Percentiles rank a stretch among this genome's conserved stretches.
Conservation (phyloP, 2,113 vertebrate species). For the Damaliscus lunatus region DNA sequence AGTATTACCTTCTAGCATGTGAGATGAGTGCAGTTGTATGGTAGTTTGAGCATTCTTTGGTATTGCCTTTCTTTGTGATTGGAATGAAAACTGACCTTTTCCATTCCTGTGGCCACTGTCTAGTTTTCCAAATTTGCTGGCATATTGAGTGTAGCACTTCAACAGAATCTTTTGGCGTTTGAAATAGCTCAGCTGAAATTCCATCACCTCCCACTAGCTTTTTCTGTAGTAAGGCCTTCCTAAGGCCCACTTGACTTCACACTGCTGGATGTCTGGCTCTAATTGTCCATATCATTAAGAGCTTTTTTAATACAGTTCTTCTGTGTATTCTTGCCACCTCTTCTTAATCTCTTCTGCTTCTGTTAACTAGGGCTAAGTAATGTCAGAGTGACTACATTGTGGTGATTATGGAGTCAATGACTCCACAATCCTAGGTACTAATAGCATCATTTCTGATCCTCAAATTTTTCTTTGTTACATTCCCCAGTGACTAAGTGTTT, state of each 20-base stretch:
- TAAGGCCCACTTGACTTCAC: not conserved
- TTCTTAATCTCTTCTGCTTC: not conserved
- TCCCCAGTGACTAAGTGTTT: not conserved
- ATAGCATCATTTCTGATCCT: not conserved
- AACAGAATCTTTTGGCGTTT: not conserved
- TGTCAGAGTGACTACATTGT: not conserved
- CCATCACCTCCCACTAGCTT: not conserved
- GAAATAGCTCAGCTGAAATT: not conserved
- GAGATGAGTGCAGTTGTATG: not conserved
- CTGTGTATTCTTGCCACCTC: not conserved
- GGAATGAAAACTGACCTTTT: not conserved
- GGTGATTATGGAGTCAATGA: not conserved
- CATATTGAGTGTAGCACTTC: not conserved
- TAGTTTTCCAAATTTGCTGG: not conserved
- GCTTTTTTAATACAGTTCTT: not conserved
- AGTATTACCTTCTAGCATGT: not conserved
- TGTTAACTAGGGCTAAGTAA: not conserved
- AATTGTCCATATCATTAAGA: not conserved
- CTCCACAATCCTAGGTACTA: not conserved
- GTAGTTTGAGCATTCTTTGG: not conserved
- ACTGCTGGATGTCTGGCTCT: not conserved
- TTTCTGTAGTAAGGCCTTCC: not conserved
- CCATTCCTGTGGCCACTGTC: not conserved
- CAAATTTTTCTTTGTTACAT: conserved; percentile 40
- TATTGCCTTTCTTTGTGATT: too few species aligned